phyloP scores from a whole-genome alignment of 1,140 invertebrate species.

The Ceratina calcarata region DNA sequence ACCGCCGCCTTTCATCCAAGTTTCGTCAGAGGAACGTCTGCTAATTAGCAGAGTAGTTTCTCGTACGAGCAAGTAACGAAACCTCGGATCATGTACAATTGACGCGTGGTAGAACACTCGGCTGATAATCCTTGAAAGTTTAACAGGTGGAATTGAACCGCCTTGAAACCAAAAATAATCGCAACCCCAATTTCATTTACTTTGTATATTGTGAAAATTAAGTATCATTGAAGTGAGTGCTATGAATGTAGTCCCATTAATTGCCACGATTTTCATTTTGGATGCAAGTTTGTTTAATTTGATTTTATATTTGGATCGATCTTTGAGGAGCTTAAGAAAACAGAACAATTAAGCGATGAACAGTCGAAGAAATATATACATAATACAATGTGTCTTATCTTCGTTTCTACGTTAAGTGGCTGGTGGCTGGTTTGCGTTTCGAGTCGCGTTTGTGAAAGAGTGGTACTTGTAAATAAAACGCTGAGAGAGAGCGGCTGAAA shows the following conservation, averaged over 20 bases:
- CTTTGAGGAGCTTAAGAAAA: background rate
- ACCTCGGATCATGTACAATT: constrained; percentile 3
- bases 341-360: background rate
- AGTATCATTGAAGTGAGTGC: too few species aligned
- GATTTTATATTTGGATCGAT: background rate
- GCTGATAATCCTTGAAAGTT: background rate
- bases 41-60: constrained; percentile 53
- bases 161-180: too few species aligned
- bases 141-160: background rate
- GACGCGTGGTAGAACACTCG: background rate
- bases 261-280: too few species aligned
- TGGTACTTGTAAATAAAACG: constrained; percentile 48
- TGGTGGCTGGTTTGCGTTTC: background rate
- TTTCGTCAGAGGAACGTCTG: constrained; percentile 7
- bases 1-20: constrained; percentile 1
- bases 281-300: too few species aligned
- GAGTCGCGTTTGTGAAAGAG: constrained; percentile 22
- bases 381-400: too few species aligned
- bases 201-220: too few species aligned
- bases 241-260: too few species aligned
- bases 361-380: background rate
- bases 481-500: constrained; percentile 41
- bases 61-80: constrained; percentile 47
- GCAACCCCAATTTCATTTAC: too few species aligned
- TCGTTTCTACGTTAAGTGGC: too few species aligned